Evolutionary conservation across 1,140 invertebrate genomes (phyloP).

Genomic region (Piezodorus guildinii): DNA sequence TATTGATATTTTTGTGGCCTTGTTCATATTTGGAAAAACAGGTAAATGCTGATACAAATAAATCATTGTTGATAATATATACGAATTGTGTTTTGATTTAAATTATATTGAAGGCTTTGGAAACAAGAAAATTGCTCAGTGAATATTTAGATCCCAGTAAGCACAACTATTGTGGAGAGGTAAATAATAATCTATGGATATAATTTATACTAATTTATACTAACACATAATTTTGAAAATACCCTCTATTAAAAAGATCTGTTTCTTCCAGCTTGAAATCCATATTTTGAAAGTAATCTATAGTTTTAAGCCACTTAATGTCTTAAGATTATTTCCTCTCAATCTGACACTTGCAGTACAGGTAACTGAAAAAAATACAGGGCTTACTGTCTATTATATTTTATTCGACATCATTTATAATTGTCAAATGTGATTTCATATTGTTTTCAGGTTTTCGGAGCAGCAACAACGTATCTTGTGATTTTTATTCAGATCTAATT

Average conservation of each 20-base stretch:
- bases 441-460: slow-evolving; percentile 6
- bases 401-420: too few species aligned
- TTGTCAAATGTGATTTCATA: background rate
- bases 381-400: too few species aligned
- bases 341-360: background rate
- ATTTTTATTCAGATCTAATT: slow-evolving; percentile 1
- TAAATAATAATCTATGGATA: too few species aligned
- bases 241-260: too few species aligned
- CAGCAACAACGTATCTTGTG: background rate
- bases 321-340: background rate
- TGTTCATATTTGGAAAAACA: background rate
- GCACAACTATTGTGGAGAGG: too few species aligned
- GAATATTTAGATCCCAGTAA: too few species aligned
- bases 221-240: too few species aligned
- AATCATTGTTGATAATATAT: too few species aligned
- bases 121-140: too few species aligned
- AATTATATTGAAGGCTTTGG: too few species aligned
- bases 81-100: too few species aligned
- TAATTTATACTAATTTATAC: too few species aligned
- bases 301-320: background rate
- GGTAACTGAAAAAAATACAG: background rate
- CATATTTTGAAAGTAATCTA: background rate
- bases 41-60: background rate
- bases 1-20: background rate
- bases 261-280: background rate